phyloP scores from a whole-genome alignment of 2,113 vertebrate species.

The Chaetodon auriga region DNA sequence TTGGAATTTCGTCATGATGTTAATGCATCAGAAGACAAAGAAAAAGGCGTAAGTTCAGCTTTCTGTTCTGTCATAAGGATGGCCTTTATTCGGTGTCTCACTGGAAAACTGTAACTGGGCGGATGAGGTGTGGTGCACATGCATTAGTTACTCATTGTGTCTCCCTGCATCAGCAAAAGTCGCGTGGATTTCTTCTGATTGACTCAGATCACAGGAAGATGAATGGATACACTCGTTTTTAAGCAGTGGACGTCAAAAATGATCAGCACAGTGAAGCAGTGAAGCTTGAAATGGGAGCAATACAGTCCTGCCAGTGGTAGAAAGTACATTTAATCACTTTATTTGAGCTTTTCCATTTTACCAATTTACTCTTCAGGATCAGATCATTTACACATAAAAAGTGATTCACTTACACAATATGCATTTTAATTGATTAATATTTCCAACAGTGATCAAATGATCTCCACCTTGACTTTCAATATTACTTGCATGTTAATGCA shows the following conservation, averaged over 20 bases:
- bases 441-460: neutral
- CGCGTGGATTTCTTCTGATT: neutral
- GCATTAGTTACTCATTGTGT: neutral
- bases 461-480: neutral
- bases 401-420: neutral
- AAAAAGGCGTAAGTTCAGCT: neutral
- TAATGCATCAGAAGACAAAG: neutral
- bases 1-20: neutral
- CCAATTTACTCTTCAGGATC: neutral
- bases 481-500: neutral
- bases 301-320: neutral
- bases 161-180: neutral
- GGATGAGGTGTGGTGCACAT: slow-evolving; percentile 5
- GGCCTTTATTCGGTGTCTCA: neutral
- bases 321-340: neutral
- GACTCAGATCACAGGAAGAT: neutral
- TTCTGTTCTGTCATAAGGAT: neutral
- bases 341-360: neutral
- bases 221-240: neutral
- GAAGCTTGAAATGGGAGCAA: neutral
- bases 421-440: neutral
- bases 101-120: neutral
- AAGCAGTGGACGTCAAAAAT: neutral
- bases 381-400: neutral
- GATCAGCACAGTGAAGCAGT: neutral